Conservation (phyloP, 2,797 vertebrate genomes). For the Astyanax mexicanus region DNA sequence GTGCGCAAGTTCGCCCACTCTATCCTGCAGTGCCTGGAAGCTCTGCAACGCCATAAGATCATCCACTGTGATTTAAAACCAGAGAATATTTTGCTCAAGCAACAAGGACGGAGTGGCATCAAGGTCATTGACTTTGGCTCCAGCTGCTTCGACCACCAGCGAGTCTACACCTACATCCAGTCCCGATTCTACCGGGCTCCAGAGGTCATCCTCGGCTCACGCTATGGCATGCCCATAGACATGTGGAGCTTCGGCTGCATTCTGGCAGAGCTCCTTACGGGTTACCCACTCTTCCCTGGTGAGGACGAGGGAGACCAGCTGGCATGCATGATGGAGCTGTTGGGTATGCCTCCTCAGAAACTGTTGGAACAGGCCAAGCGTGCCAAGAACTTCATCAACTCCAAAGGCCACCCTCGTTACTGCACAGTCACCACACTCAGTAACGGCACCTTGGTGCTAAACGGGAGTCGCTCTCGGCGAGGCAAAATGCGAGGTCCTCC, state of each 20-base stretch:
- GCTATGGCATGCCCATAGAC: constrained; percentile 95
- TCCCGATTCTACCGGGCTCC: constrained; percentile 97
- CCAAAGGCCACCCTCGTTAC: constrained; percentile 96
- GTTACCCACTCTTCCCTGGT: constrained; percentile 94
- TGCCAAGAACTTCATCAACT: constrained; percentile 97
- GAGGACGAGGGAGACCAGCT: constrained; percentile 97
- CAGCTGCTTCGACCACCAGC: constrained; percentile 98
- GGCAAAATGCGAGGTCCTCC: constrained; percentile 93
- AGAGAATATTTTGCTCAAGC: constrained; percentile 97
- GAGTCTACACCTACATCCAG: constrained; percentile 98
- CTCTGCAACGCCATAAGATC: constrained; percentile 90
- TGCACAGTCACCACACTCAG: constrained; percentile 87
- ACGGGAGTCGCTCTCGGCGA: constrained; percentile 87
- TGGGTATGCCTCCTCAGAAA: constrained; percentile 93
- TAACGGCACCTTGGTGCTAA: constrained; percentile 87
- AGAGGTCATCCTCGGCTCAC: constrained; percentile 93
- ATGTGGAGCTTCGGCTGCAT: constrained; percentile 99
- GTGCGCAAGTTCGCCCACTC: constrained; percentile 97
- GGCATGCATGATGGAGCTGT: constrained; percentile 96
- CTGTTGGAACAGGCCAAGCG: constrained; percentile 93
- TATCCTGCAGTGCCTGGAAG: constrained; percentile 94
- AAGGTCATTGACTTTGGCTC: constrained; percentile 99
- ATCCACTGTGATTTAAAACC: constrained; percentile 99
- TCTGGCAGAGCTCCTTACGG: constrained; percentile 94
- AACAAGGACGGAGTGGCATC: constrained; percentile 95